phyloP scores from a whole-genome alignment of 92 coral and sea anemone genomes.

The Phenganax subtilis region DNA sequence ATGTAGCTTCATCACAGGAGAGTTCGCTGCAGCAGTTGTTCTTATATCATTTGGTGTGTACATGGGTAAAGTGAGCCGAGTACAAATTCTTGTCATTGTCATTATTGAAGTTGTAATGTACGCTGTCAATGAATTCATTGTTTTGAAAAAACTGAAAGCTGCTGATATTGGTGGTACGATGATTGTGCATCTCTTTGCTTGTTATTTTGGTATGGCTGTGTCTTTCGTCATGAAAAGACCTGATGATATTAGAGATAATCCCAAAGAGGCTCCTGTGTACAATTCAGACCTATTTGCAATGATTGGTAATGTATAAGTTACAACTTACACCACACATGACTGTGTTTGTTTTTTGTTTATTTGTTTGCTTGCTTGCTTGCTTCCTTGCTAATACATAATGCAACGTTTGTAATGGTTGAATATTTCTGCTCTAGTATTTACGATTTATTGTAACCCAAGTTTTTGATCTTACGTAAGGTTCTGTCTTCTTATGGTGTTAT shows the following conservation, averaged over 20 bases:
- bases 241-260: slow-evolving; percentile 28
- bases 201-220: slow-evolving; percentile 63
- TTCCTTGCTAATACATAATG: background rate
- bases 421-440: background rate
- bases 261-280: slow-evolving; percentile 53
- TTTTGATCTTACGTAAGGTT: slow-evolving; percentile 40
- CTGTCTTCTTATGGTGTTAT: slow-evolving; percentile 82
- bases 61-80: slow-evolving; percentile 66
- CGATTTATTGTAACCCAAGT: background rate
- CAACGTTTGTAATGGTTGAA: background rate
- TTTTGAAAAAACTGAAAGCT: slow-evolving; percentile 52
- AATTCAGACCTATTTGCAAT: slow-evolving; percentile 64
- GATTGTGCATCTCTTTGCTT: slow-evolving; percentile 55
- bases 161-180: slow-evolving; percentile 62
- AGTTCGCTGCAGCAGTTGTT: slow-evolving; percentile 64
- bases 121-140: slow-evolving; percentile 58
- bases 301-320: slow-evolving; percentile 48
- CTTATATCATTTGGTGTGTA: slow-evolving; percentile 66
- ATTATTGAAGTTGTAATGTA: slow-evolving; percentile 54
- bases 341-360: too few relatives aligned
- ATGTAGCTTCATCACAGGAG: slow-evolving; percentile 53
- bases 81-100: slow-evolving; percentile 59
- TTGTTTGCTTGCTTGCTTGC: too few relatives aligned
- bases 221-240: slow-evolving; percentile 46
- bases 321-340: background rate